Percentiles rank a stretch among this genome's conserved stretches.
Conservation (phyloP, 2,888 invertebrate genomes). For the Lasioglossum oenotherae region DNA sequence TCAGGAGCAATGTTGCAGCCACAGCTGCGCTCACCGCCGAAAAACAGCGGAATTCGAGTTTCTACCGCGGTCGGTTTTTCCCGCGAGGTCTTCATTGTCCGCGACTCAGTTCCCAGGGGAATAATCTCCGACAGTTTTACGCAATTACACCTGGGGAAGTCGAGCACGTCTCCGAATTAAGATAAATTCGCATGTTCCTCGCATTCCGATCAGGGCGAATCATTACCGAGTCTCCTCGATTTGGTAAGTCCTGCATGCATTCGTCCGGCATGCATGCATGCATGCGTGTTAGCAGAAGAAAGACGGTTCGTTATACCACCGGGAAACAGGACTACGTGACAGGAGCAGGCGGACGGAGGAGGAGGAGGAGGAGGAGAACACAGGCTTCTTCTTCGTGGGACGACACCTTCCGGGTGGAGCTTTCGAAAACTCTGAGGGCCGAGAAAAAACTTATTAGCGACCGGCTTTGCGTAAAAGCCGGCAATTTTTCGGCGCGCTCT, state of each 20-base stretch:
- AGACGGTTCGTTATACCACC: slow-evolving; percentile 45
- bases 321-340: slow-evolving; percentile 50
- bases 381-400: slow-evolving; percentile 9
- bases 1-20: neutral
- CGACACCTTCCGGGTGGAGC: slow-evolving; percentile 48
- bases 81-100: neutral
- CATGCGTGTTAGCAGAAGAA: slow-evolving; percentile 37
- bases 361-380: neutral
- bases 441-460: slow-evolving; percentile 24
- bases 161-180: slow-evolving; percentile 53
- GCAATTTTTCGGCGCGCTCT: neutral
- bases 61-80: neutral
- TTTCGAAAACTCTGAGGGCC: slow-evolving; percentile 32
- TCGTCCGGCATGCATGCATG: slow-evolving; percentile 35
- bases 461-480: slow-evolving; percentile 34
- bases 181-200: slow-evolving; percentile 42
- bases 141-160: slow-evolving; percentile 16
- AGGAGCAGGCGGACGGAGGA: neutral
- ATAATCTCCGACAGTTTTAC: slow-evolving; percentile 21
- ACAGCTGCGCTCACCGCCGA: neutral
- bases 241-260: slow-evolving; percentile 56
- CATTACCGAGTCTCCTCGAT: slow-evolving; percentile 56
- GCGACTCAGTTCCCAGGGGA: slow-evolving; percentile 3
- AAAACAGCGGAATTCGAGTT: neutral
- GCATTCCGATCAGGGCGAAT: slow-evolving; percentile 19